Base-by-base conservation (phyloP, 2,797 vertebrate species). In the Phrynocephalus vlangalii region DNA sequence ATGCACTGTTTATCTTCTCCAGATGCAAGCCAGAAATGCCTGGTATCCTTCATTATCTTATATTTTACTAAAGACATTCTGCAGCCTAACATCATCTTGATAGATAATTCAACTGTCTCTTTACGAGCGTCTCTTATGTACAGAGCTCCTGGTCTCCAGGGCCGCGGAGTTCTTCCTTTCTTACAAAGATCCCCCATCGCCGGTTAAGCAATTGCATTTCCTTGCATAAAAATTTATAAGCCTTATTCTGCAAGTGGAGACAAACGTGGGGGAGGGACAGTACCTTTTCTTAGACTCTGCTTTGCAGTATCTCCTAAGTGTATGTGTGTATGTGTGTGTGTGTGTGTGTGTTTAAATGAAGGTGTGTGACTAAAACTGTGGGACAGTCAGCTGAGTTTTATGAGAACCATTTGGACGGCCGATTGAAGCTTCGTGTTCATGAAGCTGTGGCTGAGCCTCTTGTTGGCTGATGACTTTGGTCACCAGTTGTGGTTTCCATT, bases 11-110 rank as follows among this genome's bases (percentile, higher is more conserved):
- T 8, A 76, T 89, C 70, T 71, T 38, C 52, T 0, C 52, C 82
- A 91, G 78, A 73, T 83, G 78, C 56, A 13, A 84, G 71, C n/a
- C 60, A 86, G 90, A 92, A 89, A 77, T 33, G 60, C 88, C 3
- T 52, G 30, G 68, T 73, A 26, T 87, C 1, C 2, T 87, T 70
- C 24, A 72, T 20, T 48, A 66, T 68, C 38, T 56, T 75, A 63
- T 50, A 48, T 48, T 82, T 82, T 66, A 48, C 38, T 71, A 66
- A 28, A 20, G 15, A 20, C 10, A 38, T 38, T 15, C 56, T 66
- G n/a, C 50, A 52, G 22, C 68, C 44, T 52, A 24, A 79, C 18
- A n/a, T 30, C 18, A 33, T 52, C 13, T 18, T 78, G 15, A 70
- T 20, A 52, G 44, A 71, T 30, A 22, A 70, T 1, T 44, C 13